Percentiles rank a stretch among this genome's conserved stretches.
These are phyloP conservation scores for Paramuricea clavata DNA, from an alignment of 92 coral and sea anemone species.

Conservation along the genomic window DNA sequence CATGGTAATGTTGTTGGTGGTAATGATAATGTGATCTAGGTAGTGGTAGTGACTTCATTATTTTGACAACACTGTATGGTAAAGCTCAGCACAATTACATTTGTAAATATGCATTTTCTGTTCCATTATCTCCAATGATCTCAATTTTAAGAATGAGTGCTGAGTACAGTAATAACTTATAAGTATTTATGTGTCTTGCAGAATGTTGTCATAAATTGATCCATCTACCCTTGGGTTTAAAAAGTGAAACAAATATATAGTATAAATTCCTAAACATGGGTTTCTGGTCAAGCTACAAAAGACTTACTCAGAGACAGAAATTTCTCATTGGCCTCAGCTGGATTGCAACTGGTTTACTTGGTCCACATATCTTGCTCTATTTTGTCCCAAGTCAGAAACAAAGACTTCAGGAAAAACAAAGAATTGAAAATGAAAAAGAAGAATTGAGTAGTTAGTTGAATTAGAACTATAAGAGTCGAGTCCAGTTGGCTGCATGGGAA, in stretches of 20 bases:
- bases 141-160: too few species aligned
- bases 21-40: too few species aligned
- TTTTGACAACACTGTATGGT: too few species aligned
- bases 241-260: not conserved
- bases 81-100: too few species aligned
- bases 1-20: slow-evolving; percentile 46
- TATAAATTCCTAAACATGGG: slow-evolving; percentile 67
- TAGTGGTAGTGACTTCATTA: slow-evolving; percentile 13
- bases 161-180: too few species aligned
- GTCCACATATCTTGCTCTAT: slow-evolving; percentile 80
- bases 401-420: not conserved
- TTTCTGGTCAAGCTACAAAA: slow-evolving; percentile 85
- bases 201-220: not conserved
- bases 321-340: slow-evolving; percentile 81
- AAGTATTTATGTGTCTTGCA: not conserved
- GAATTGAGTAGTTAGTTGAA: slow-evolving; percentile 1
- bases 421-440: slow-evolving; percentile 2
- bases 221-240: not conserved
- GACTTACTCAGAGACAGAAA: slow-evolving; percentile 73
- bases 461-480: not conserved
- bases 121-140: not conserved
- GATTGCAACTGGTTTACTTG: slow-evolving; percentile 81
- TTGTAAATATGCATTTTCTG: too few species aligned
- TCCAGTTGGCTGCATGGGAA: too few species aligned
- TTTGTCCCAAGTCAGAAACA: slow-evolving; percentile 38